Base-by-base conservation (phyloP, 2,113 vertebrate genomes). In the Cygnus atratus region DNA sequence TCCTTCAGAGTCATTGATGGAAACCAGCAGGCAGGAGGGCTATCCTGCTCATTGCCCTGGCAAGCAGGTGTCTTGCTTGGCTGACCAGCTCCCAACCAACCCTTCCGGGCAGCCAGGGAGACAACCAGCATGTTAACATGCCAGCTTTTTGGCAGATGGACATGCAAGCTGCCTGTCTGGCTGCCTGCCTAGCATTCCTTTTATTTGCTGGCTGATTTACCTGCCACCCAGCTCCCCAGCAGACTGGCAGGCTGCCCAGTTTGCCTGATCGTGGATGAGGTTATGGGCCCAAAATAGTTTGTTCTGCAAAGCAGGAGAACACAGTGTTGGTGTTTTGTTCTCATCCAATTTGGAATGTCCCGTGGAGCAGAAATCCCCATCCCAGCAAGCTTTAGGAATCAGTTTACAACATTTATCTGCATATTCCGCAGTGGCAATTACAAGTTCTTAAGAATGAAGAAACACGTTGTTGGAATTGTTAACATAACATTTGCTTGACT, bases 331-430 rank as follows among this genome's bases (percentile, higher is more conserved):
- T 87, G 25, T 87, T 96, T 93, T 76, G 62, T 48, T 95, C 67
- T 62, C 28, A 46, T 87, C 74, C 74, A 96, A 70, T 87, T 71
- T 82, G 77, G 88, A 94, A 63, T 59, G 59, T 89, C 88, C 74
- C 70, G 74, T 4, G 67, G 91, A 96, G 91, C 81, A 91, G 84
- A 95, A 94, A 96, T 83, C 92, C 92, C 77, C 92, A 92, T 67
- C 81, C 63, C 87, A 94, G 91, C 55, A 84, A 92, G 92, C n/a
- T 91, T 92, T 82, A 91, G 55, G 89, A 95, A 96, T 94, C 77
- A 75, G 59, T 92, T 94, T 91, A 95, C 84, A 92, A 77, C 54
- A 71, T 73, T 88, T 83, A 82, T 72, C 67, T 68, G 9, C 84
- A 95, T 96, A 63, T 65, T 95, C 74, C 80, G 57, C 81, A 65